Conservation (phyloP, 2,888 invertebrate genomes). For the Phengaris alcon region DNA sequence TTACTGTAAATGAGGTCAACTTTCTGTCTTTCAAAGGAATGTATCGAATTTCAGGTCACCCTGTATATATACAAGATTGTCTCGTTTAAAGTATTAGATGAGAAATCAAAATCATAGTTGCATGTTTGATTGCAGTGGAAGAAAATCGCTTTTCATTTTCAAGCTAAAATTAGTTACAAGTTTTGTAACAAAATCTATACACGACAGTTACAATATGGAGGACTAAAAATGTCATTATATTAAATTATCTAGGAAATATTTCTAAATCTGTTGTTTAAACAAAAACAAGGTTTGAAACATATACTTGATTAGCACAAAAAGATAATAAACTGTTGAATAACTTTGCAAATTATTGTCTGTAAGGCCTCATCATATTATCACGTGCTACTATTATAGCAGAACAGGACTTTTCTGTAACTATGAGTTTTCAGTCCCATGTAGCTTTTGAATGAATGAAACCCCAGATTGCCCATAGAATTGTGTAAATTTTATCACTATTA, state of each 20-base stretch:
- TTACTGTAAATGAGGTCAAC: no score
- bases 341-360: background rate
- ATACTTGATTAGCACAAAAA: background rate
- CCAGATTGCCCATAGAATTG: background rate
- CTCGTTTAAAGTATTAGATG: background rate
- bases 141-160: background rate
- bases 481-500: background rate
- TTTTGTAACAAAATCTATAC: no score
- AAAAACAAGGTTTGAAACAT: background rate
- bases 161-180: no score
- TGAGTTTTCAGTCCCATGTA: background rate
- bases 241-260: background rate
- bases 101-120: background rate
- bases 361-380: background rate
- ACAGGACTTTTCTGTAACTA: background rate
- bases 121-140: background rate
- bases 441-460: background rate
- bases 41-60: no score
- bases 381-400: background rate
- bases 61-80: no score
- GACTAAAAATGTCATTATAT: background rate
- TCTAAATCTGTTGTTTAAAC: background rate
- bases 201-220: background rate
- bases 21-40: no score
- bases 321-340: no score